Percentiles rank a stretch among this genome's conserved stretches.
Evolutionary conservation across 2,113 vertebrate species (phyloP).

Genomic region (Vireo altiloquus): DNA sequence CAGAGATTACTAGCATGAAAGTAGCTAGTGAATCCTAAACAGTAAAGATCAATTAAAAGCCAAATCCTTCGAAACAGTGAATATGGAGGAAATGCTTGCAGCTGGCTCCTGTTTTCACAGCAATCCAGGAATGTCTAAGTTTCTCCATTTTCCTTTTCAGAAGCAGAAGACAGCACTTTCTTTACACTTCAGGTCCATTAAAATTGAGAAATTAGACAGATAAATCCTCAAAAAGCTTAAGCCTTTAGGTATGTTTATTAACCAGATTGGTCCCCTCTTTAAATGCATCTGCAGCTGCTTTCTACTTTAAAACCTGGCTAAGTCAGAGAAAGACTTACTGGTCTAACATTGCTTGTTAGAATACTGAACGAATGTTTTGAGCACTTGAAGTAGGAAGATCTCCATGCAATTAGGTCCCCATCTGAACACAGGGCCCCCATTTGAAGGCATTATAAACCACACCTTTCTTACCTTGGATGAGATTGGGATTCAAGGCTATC

Average conservation of each 20-base stretch:
- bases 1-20: background rate
- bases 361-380: background rate
- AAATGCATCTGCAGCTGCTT: background rate
- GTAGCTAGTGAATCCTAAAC: background rate
- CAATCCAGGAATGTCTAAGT: background rate
- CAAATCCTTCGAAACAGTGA: background rate
- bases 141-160: background rate
- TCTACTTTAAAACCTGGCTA: background rate
- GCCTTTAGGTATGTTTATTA: background rate
- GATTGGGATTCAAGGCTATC: background rate
- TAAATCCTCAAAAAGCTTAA: background rate
- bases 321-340: background rate
- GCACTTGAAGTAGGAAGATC: background rate
- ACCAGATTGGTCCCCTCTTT: background rate
- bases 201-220: background rate
- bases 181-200: background rate
- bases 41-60: background rate
- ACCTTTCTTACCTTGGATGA: background rate
- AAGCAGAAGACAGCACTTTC: background rate
- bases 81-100: background rate
- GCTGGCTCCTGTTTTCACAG: background rate
- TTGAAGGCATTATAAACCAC: background rate
- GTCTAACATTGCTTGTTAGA: background rate
- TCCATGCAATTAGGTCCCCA: accelerated
- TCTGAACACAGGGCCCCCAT: background rate